Base-by-base conservation (phyloP, 2,888 invertebrate genomes). In the Troides oblongomaculatus region DNA sequence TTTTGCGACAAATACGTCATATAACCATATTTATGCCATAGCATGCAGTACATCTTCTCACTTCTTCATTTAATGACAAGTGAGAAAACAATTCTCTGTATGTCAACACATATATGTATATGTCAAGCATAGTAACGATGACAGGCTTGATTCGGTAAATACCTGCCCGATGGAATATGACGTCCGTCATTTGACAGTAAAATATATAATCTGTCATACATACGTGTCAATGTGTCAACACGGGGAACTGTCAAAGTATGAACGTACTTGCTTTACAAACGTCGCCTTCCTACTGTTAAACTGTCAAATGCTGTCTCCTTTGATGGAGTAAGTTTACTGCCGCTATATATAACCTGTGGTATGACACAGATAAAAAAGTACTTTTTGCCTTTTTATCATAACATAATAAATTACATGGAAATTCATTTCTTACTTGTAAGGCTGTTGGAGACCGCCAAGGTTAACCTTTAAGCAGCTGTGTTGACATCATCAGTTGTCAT, bases 111-210 rank as follows among this genome's bases (percentile, higher is more conserved):
- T 30, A 30, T 30, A 30, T 30, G 30, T 36, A 60, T 36, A 14
- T 6, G 30, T 8, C 36, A 18, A 8, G 17, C n/a, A 7, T 61
- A 30, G 30, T 60, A 21, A 53, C 30, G 17, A 58, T 60, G 60
- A 66, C 50, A 60, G 30, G 17, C 8, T 2, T 53, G 36, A 60
- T 62, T 56, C 17, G 8, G 30, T 62, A 68, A 62, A 67, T 57
- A 62, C 62, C 12, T n/a, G 39, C 56, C 56, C 21, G n/a, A 66
- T 46, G 53, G 30, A 25, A 25, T 30, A 53, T 61, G 10, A 12
- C 39, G 62, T 30, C 21, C 46, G 46, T 17, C 50, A 62, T 62
- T 43, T 57, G 43, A 58, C 23, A 58, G 66, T 57, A 25, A 58
- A 30, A 46, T 62, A 46, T 68, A 43, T 67, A 43, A 67, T 17